These are phyloP conservation scores for Rhynchophorus ferrugineus DNA, from an alignment of 1,140 invertebrate genomes.

Conservation along the genomic window DNA sequence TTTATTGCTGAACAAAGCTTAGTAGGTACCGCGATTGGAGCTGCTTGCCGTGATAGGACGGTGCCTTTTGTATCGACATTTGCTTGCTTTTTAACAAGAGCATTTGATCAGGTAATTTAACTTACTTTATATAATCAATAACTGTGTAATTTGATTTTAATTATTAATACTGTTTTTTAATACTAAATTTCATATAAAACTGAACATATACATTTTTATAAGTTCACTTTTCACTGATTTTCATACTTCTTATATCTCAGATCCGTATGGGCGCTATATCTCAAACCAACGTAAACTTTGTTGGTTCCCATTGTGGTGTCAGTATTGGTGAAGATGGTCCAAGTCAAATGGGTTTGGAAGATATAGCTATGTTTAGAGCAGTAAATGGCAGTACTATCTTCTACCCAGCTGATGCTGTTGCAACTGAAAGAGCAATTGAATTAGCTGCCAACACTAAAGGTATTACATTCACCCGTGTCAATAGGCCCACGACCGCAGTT, in stretches of 20 bases:
- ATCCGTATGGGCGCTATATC: conserved; percentile 99
- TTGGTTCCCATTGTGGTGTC: conserved; percentile 90
- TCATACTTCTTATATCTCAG: too few relatives aligned
- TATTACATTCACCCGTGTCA: conserved; percentile 93
- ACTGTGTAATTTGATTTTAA: not conserved
- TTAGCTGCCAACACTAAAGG: conserved; percentile 93
- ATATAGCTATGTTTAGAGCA: conserved; percentile 90
- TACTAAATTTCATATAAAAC: too few relatives aligned
- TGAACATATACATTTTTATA: too few relatives aligned
- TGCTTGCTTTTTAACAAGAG: conserved; percentile 93
- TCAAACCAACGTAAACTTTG: conserved; percentile 95
- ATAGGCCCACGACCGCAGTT: conserved; percentile 80
- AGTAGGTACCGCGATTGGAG: conserved; percentile 92
- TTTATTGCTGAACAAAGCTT: conserved; percentile 99
- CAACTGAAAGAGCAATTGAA: conserved; percentile 87
- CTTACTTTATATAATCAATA: not conserved
- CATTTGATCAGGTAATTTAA: conserved; percentile 78
- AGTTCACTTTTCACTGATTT: too few relatives aligned
- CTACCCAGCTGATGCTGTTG: conserved; percentile 95
- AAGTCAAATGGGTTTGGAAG: conserved; percentile 99
- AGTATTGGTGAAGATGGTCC: conserved; percentile 97
- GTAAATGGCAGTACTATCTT: conserved; percentile 91
- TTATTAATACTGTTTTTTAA: conserved; percentile 1
- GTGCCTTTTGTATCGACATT: conserved; percentile 94
- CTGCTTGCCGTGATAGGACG: conserved; percentile 78